Evolutionary conservation across 2,113 vertebrate species (phyloP).

Genomic region (Amia ocellicauda): DNA sequence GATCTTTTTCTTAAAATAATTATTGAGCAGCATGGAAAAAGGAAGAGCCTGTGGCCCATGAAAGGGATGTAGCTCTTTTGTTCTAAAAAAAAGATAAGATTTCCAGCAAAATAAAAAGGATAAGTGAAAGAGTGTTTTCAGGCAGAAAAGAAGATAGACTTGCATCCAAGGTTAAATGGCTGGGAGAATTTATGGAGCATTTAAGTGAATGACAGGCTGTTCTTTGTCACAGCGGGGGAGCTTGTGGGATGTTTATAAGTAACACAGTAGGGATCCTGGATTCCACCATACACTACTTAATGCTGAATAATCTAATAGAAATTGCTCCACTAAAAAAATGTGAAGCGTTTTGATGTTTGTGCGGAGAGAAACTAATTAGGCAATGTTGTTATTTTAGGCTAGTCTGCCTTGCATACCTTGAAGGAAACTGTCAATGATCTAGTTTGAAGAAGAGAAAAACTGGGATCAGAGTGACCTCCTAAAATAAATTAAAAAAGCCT

Average conservation of each 20-base stretch:
- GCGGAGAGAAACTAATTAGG: constrained; percentile 19
- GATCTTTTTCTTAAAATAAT: too few relatives aligned
- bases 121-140: constrained; percentile 46
- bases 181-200: constrained; percentile 33
- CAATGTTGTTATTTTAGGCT: not conserved
- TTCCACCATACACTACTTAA: constrained; percentile 40
- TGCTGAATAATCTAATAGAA: constrained; percentile 37
- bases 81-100: too few relatives aligned
- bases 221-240: constrained; percentile 36
- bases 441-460: too few relatives aligned
- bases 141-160: constrained; percentile 44
- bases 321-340: constrained; percentile 19
- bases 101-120: constrained; percentile 4
- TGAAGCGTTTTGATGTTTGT: constrained; percentile 3
- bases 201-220: constrained; percentile 35
- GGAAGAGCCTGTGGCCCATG: too few relatives aligned
- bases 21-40: too few relatives aligned
- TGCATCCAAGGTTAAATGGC: constrained; percentile 31
- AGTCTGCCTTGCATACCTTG: not conserved
- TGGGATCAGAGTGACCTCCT: too few relatives aligned
- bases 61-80: too few relatives aligned
- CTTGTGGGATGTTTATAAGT: constrained; percentile 31
- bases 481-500: too few relatives aligned
- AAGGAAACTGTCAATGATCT: too few relatives aligned
- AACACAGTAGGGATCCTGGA: constrained; percentile 25